Evolutionary conservation across 2,888 invertebrate genomes (phyloP).

Genomic region (Panopea generosa): DNA sequence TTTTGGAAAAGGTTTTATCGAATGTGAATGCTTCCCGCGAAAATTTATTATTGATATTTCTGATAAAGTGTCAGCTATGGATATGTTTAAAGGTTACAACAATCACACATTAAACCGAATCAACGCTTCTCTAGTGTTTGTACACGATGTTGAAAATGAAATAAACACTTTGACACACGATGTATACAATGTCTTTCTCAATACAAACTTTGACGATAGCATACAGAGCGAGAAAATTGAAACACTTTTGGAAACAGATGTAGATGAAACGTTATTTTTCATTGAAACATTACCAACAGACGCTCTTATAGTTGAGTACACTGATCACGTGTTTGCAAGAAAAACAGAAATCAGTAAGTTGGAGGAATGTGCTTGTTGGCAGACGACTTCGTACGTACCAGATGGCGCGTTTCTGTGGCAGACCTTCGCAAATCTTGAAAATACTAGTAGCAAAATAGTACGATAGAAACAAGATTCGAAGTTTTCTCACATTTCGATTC

Average conservation of each 20-base stretch:
- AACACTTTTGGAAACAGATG: conserved; percentile 54
- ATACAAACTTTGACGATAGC: conserved; percentile 40
- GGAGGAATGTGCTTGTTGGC: conserved; percentile 43
- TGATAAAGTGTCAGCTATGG: conserved; percentile 21
- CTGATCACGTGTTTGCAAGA: neutral
- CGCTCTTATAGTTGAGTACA: neutral
- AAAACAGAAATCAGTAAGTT: conserved; percentile 1
- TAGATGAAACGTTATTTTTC: conserved; percentile 62
- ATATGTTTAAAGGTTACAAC: conserved; percentile 3
- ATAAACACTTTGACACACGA: conserved; percentile 46
- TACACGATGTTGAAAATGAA: conserved; percentile 50
- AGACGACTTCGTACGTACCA: conserved; percentile 24
- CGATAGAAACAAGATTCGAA: conserved; percentile 15
- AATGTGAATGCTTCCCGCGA: conserved; percentile 68
- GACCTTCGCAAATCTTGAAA: neutral
- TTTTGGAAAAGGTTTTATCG: conserved; percentile 6
- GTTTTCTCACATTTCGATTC: conserved; percentile 24
- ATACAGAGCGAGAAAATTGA: conserved; percentile 42
- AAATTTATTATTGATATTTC: conserved; percentile 71
- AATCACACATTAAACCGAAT: conserved; percentile 22
- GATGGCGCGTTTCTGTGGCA: conserved; percentile 1
- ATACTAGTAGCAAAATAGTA: too few species aligned
- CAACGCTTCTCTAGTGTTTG: conserved; percentile 31
- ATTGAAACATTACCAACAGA: conserved; percentile 44
- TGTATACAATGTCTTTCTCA: conserved; percentile 62